phyloP scores from a whole-genome alignment of 2,888 invertebrate species.

The Odontothrips loti region DNA sequence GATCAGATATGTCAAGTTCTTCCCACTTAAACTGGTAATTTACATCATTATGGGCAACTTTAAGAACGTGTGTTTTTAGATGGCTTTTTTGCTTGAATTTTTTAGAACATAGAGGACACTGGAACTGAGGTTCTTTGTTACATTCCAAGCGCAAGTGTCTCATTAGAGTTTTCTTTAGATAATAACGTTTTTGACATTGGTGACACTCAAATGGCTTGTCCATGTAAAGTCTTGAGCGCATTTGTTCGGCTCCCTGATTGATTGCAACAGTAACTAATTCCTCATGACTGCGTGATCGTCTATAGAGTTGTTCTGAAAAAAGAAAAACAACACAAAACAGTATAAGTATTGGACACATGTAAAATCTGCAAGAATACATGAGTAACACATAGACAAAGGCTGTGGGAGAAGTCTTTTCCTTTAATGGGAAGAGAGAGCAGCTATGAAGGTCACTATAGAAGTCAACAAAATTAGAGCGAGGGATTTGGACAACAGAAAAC shows the following conservation, averaged over 20 bases:
- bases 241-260: neutral
- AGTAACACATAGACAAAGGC: too few species aligned
- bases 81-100: constrained; percentile 8
- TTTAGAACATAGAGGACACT: constrained; percentile 37
- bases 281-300: neutral
- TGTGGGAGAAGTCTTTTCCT: too few species aligned
- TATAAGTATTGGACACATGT: neutral
- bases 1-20: neutral
- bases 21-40: neutral
- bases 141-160: neutral
- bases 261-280: neutral
- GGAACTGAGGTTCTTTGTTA: neutral
- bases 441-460: too few species aligned
- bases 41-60: constrained; percentile 1
- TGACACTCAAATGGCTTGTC: constrained; percentile 15
- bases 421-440: too few species aligned
- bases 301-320: constrained; percentile 8
- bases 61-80: neutral
- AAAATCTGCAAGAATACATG: too few species aligned
- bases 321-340: neutral
- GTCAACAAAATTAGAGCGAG: too few species aligned
- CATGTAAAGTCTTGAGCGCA: neutral
- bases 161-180: neutral
- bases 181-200: constrained; percentile 8
- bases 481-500: too few species aligned